phyloP scores from a whole-genome alignment of 2,113 vertebrate species.

The Hyperoodon ampullatus region DNA sequence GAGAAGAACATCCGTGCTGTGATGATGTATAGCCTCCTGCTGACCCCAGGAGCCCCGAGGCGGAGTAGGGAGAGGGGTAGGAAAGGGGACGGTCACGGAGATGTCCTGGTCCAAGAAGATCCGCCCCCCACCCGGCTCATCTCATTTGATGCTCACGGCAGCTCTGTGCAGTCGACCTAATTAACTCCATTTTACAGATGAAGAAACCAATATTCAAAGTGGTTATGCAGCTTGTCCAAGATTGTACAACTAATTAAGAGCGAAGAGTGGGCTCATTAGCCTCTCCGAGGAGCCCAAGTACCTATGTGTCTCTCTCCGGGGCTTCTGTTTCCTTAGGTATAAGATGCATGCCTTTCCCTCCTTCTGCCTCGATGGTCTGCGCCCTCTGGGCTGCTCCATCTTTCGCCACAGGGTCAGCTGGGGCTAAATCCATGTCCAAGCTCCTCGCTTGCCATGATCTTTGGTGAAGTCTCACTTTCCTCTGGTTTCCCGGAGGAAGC shows the following conservation, averaged over 20 bases:
- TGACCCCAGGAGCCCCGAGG: not conserved
- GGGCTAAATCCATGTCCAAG: not conserved
- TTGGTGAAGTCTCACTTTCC: not conserved
- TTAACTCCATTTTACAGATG: not conserved
- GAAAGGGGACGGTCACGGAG: fast-evolving
- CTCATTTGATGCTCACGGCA: not conserved
- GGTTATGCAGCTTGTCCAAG: not conserved
- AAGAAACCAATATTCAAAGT: not conserved
- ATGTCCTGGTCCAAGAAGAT: fast-evolving
- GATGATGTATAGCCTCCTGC: not conserved
- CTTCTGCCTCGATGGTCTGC: not conserved
- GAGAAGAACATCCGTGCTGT: not conserved
- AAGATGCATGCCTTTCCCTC: not conserved
- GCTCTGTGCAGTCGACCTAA: not conserved
- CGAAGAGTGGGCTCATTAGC: not conserved
- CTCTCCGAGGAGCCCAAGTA: not conserved
- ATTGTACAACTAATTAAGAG: constrained; percentile 26
- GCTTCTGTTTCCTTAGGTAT: not conserved
- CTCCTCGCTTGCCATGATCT: not conserved
- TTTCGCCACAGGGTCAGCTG: not conserved
- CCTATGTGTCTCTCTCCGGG: not conserved
- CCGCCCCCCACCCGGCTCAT: not conserved
- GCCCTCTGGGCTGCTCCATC: not conserved
- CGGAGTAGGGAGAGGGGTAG: not conserved
- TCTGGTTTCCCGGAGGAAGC: constrained; percentile 10